Percentiles rank a stretch among this genome's conserved stretches.
These are phyloP conservation scores for Ranitomeya imitator DNA, from an alignment of 2,113 vertebrate genomes.

Conservation along the genomic window DNA sequence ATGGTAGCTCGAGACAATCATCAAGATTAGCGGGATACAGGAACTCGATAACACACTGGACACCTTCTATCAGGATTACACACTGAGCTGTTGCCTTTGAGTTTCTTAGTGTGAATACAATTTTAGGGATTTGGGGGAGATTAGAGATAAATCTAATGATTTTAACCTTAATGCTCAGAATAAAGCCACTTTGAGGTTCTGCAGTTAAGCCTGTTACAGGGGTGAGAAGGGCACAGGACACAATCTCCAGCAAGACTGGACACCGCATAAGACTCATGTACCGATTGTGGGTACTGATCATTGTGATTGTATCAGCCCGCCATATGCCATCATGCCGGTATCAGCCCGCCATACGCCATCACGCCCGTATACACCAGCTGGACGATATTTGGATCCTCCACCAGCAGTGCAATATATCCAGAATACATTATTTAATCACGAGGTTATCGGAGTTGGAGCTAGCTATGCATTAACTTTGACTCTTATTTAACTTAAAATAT, in stretches of 20 bases:
- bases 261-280: neutral
- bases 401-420: no score
- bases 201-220: neutral
- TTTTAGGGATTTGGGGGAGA: neutral
- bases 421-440: no score
- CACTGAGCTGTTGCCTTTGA: neutral
- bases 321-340: no score
- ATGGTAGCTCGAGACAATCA: neutral
- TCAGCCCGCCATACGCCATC: no score
- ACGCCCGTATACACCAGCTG: no score
- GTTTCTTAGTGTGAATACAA: neutral
- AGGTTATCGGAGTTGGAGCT: no score
- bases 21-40: neutral
- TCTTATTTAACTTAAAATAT: no score
- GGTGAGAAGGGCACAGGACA: neutral
- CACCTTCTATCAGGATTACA: constrained; percentile 13
- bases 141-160: constrained; percentile 19
- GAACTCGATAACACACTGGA: neutral
- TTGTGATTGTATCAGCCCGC: no score
- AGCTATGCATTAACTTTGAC: no score
- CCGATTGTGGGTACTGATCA: no score
- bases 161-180: neutral
- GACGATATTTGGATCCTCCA: no score
- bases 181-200: constrained; percentile 3
- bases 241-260: neutral